phyloP scores from a whole-genome alignment of 2,797 vertebrate species.

The Emydoidea blandingii region DNA sequence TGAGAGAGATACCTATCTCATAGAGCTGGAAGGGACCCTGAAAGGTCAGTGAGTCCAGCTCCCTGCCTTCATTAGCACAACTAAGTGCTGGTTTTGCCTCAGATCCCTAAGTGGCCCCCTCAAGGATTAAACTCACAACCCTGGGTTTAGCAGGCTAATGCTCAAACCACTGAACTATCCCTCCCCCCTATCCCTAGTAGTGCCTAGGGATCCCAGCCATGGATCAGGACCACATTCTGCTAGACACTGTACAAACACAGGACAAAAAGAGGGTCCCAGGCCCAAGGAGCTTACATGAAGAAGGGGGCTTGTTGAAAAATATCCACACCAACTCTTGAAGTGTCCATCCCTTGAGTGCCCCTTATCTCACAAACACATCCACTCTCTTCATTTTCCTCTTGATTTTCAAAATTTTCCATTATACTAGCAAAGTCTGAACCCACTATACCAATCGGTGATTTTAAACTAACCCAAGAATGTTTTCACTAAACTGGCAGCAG shows the following conservation, averaged over 20 bases:
- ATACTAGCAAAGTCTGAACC: not conserved
- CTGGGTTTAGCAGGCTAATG: too few species aligned
- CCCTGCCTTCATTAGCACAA: too few species aligned
- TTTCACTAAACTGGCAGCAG: not conserved
- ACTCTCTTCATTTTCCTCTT: not conserved
- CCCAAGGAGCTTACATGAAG: not conserved
- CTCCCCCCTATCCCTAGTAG: not conserved
- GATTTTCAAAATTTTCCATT: not conserved
- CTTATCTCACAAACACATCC: not conserved
- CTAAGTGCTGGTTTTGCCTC: too few species aligned
- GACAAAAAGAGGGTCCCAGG: rapidly evolving
- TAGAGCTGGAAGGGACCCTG: too few species aligned
- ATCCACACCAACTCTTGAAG: not conserved
- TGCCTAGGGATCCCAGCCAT: rapidly evolving
- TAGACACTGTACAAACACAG: not conserved
- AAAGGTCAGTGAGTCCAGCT: too few species aligned
- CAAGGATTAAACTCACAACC: too few species aligned
- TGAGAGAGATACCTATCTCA: too few species aligned
- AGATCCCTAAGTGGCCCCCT: too few species aligned
- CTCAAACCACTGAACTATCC: too few species aligned
- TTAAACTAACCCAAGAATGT: not conserved
- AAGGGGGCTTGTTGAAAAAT: not conserved
- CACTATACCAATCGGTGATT: not conserved
- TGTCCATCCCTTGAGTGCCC: not conserved
- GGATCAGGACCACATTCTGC: not conserved